Conservation (phyloP, 2,888 invertebrate species). For the Entomobrya multifasciata region DNA sequence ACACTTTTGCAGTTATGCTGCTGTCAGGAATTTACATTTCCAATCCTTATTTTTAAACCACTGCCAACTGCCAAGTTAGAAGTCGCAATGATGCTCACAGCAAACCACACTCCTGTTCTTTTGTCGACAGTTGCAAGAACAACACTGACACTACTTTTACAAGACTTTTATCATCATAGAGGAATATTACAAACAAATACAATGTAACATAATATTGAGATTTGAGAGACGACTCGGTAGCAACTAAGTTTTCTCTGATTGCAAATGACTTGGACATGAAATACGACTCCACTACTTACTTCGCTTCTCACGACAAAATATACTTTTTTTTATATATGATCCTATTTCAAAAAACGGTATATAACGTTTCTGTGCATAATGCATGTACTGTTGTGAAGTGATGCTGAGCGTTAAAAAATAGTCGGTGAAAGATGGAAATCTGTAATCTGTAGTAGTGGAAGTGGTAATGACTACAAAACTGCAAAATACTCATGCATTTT, state of each 20-base stretch:
- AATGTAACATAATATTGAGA: conserved; percentile 22
- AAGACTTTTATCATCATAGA: too few species aligned
- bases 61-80: too few species aligned
- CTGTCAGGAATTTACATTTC: neutral
- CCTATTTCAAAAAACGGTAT: too few species aligned
- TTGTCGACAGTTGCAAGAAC: conserved; percentile 21
- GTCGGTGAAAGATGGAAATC: conserved; percentile 28
- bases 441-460: too few species aligned
- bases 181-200: neutral
- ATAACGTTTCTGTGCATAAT: neutral
- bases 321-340: neutral
- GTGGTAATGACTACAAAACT: neutral
- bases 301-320: neutral
- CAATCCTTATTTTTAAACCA: neutral
- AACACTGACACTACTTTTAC: neutral
- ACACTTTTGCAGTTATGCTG: neutral
- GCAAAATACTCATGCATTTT: neutral
- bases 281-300: conserved; percentile 49
- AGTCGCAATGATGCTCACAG: too few species aligned
- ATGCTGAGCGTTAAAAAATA: neutral
- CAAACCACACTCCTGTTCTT: neutral
- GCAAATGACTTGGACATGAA: conserved; percentile 66
- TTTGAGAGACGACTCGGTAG: conserved; percentile 48
- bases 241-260: conserved; percentile 52
- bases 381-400: neutral